Base-by-base conservation (phyloP, 1,140 invertebrate genomes). In the Scaptomyza montana region DNA sequence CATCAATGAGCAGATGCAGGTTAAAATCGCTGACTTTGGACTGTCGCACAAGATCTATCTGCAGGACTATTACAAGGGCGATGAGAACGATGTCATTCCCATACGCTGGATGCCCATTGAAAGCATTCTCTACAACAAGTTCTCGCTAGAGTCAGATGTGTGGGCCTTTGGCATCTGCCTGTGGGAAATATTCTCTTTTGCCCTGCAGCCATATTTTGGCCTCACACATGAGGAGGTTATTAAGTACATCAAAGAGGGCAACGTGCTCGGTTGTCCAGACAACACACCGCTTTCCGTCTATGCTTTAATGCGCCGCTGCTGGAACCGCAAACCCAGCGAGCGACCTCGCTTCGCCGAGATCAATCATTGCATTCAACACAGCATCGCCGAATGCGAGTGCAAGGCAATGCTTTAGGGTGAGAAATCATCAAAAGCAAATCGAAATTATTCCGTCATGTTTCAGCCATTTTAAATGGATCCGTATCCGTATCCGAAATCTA, bases 11-110 rank as follows among this genome's bases (percentile, higher is more conserved):
- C 94, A 96, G 55, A 97, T 98, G 95, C 94, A 96, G 21, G 98
- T 99, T 0, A 99, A 99, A 94, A 99, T 99, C 78, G 98, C 98
- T 0, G 98, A 99, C 92, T 98, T 98, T 93, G 97, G 97, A 25
- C 92, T 98, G 7, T 98, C 97, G 2, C 97, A 98, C 91, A 98
- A 98, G 92, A 98, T 98, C 89, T 98, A 98, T 93, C 92, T 97
- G 69, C 96, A 97, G 93, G 96, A 97, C 92, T 97, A 97, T 91
- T 98, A 98, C 90, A 97, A 98, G 93, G 97, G 97, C 7, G 96
- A 97, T 92, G 97, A 98, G 78, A 96, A 98, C 87, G 97, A 98
- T 92, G 97, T 97, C 9, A 98, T 98, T 75, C 97, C 97, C 33
- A 97, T 98, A 8, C 93, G 97, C 91, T 98, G 97, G 97, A 98